Conservation (phyloP, 2,113 vertebrate species). For the Sylvietta virens region DNA sequence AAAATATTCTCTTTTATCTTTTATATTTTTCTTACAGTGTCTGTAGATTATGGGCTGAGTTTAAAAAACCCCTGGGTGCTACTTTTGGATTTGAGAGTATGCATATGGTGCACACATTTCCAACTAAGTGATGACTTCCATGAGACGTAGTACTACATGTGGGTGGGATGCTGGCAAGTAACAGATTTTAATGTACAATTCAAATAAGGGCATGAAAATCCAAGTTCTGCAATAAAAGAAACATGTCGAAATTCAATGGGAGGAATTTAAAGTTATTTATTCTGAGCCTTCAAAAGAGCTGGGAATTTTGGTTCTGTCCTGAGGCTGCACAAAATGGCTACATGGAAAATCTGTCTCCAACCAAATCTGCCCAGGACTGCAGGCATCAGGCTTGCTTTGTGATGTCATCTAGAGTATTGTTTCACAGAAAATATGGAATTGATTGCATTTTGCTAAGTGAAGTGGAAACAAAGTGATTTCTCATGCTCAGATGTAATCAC, state of each 20-base stretch:
- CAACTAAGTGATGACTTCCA: slow-evolving; percentile 58
- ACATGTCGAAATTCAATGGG: background rate
- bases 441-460: slow-evolving; percentile 40
- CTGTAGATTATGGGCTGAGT: slow-evolving; percentile 71
- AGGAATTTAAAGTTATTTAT: slow-evolving; percentile 24
- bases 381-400: slow-evolving; percentile 43
- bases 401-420: slow-evolving; percentile 59
- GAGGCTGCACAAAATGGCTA: background rate
- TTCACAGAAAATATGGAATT: slow-evolving; percentile 57
- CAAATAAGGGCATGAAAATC: slow-evolving; percentile 58
- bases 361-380: slow-evolving; percentile 24
- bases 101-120: slow-evolving; percentile 76
- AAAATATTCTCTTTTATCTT: slow-evolving; percentile 76
- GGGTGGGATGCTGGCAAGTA: slow-evolving; percentile 52
- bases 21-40: slow-evolving; percentile 71
- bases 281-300: slow-evolving; percentile 18
- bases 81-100: slow-evolving; percentile 63
- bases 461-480: slow-evolving; percentile 43
- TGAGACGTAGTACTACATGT: slow-evolving; percentile 42
- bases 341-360: slow-evolving; percentile 36
- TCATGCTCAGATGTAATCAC: background rate
- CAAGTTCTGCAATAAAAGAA: slow-evolving; percentile 46
- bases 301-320: slow-evolving; percentile 18
- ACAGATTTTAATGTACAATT: slow-evolving; percentile 50
- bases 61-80: slow-evolving; percentile 75